Evolutionary conservation across 2,113 vertebrate species (phyloP), one percentile per base, ranked within the genome.

Genomic region (Entomyzon cyanotis): DNA sequence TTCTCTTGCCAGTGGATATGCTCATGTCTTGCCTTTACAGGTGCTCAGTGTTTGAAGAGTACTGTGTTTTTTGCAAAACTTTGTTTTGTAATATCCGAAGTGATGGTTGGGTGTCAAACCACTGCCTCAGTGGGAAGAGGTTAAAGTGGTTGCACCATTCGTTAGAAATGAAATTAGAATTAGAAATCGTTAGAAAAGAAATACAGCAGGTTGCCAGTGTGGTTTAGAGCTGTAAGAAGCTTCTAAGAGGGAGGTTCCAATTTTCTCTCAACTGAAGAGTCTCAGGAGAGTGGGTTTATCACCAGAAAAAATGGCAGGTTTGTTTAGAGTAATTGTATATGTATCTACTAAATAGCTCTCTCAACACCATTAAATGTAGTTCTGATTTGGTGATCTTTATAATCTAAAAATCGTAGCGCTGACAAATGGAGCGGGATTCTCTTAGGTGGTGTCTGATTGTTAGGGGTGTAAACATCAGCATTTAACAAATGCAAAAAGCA

Each of bases 41-140:
- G 9, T 39, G 17, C 16, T 12, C 3, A 4, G 24, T 46, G 31
- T 84, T 93, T 60, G 33, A 21, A 60, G 49, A n/a, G 19, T 46
- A 14, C 11, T 22, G 3, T 39, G 46, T 46, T 13, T 53, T 53
- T 35, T 46, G 33, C 19, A 58, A 19, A 84, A 41, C 28, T 62
- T 49, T 16, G 8, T 33, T 89, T 69, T 41, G 52, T 58, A 33
- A 0, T 46, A 23, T 41, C 33, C 35, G n/a, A 62, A 92, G 20
- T 35, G 31, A 21, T 35, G n/a, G 3, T 10, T 2, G 2, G 27
- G 22, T 59, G 46, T 53, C 0, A 69, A 84, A 58, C 12, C 4
- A 10, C 16, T 63, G 15, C 15, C 19, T 84, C 22, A 62, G 5
- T 1, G 3, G 9, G 30, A 91, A 93, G 20, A 69, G 4, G 6